Conservation (phyloP, 2,888 invertebrate genomes). For the Drosophila glabriapex region DNA sequence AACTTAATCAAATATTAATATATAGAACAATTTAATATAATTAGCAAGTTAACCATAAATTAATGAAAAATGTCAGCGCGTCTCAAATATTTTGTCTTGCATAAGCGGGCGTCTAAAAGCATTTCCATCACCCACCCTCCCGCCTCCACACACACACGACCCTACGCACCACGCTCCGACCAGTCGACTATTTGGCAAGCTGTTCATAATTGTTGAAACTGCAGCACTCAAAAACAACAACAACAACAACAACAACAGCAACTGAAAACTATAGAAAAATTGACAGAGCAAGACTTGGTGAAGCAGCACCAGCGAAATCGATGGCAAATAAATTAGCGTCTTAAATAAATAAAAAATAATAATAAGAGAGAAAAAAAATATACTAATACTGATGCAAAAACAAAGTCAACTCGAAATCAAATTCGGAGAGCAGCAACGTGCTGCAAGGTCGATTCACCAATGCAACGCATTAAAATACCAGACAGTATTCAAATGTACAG, state of each 20-base stretch:
- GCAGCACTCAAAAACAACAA: constrained; percentile 15
- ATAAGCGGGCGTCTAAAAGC: constrained; percentile 23
- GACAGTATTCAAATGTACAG: constrained; percentile 60
- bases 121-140: neutral
- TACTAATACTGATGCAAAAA: constrained; percentile 22
- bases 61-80: constrained; percentile 9
- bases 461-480: constrained; percentile 74
- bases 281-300: constrained; percentile 28
- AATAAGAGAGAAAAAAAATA: constrained; percentile 3
- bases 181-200: constrained; percentile 61
- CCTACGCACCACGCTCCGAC: neutral
- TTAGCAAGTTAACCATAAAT: constrained; percentile 6
- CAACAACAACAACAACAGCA: neutral
- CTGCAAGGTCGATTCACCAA: constrained; percentile 64
- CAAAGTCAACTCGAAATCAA: constrained; percentile 28
- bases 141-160: no score
- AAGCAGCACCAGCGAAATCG: constrained; percentile 47
- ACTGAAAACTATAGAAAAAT: constrained; percentile 21
- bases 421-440: constrained; percentile 31
- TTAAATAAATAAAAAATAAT: constrained; percentile 46
- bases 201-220: constrained; percentile 62
- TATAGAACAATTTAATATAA: constrained; percentile 9
- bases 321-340: constrained; percentile 76
- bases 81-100: constrained; percentile 23
- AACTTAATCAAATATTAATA: neutral